Conservation (phyloP, 2,113 vertebrate species). For the Peromyscus leucopus region DNA sequence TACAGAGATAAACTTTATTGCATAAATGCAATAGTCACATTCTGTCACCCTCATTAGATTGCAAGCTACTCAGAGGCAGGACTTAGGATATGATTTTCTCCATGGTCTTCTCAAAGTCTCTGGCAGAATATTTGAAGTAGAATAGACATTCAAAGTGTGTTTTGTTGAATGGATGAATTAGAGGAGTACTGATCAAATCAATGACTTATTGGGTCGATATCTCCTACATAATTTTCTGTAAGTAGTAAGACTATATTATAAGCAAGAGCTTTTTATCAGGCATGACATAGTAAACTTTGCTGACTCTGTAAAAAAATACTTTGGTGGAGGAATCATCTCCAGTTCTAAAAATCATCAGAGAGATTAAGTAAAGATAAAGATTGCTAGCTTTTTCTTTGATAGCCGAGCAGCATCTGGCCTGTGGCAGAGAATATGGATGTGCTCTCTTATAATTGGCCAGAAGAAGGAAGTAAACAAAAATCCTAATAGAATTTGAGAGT, state of each 20-base stretch:
- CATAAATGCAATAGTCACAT: background rate
- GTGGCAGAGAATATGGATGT: slow-evolving; percentile 56
- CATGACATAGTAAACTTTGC: background rate
- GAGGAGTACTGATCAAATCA: background rate
- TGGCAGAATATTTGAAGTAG: background rate
- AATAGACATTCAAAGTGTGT: background rate
- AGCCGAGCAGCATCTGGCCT: slow-evolving; percentile 58
- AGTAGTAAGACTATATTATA: background rate
- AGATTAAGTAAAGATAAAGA: slow-evolving; percentile 74
- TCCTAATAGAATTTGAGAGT: slow-evolving; percentile 75
- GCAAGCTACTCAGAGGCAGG: background rate
- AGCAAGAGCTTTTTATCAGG: background rate
- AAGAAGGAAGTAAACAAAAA: slow-evolving; percentile 80
- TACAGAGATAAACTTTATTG: background rate
- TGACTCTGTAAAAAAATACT: slow-evolving; percentile 59
- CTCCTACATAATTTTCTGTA: background rate
- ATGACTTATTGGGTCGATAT: background rate
- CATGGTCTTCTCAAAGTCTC: background rate
- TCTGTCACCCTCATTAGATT: background rate
- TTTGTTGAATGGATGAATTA: slow-evolving; percentile 21
- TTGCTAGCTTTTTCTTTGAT: slow-evolving; percentile 41
- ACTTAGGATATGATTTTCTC: background rate
- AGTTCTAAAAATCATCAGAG: slow-evolving; percentile 51
- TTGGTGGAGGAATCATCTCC: slow-evolving; percentile 56
- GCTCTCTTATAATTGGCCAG: slow-evolving; percentile 60